These are phyloP conservation scores for Cotesia chilonis DNA, from an alignment of 1,140 invertebrate genomes.

Conservation along the genomic window DNA sequence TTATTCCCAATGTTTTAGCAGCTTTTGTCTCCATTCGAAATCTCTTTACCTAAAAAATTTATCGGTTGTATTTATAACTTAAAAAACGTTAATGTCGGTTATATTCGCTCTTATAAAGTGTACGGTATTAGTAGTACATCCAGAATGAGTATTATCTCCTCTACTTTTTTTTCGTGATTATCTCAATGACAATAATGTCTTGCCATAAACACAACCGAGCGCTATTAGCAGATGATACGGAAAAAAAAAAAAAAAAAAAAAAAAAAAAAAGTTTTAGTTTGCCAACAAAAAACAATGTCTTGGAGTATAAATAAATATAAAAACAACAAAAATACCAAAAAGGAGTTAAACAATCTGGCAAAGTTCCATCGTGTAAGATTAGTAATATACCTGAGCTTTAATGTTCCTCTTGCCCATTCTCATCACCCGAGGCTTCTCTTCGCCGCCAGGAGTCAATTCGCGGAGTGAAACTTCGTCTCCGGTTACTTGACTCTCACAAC, in stretches of 20 bases:
- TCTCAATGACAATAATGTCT: too few species aligned
- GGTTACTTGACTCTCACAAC: conserved; percentile 58
- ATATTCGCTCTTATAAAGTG: too few species aligned
- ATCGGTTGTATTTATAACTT: not conserved
- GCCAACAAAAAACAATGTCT: too few species aligned
- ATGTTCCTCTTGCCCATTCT: conserved; percentile 86
- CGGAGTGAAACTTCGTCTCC: conserved; percentile 57
- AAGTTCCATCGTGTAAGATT: conserved; percentile 13
- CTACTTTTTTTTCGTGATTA: not conserved
- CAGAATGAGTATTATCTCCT: not conserved
- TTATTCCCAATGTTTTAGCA: conserved; percentile 92
- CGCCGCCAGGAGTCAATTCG: conserved; percentile 55
- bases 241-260: not conserved
- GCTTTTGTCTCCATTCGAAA: conserved; percentile 93
- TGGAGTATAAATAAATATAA: not conserved
- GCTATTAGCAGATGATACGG: not conserved
- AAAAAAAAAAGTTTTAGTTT: too few species aligned
- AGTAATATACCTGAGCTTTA: conserved; percentile 72
- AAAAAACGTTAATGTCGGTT: too few species aligned
- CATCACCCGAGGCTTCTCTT: conserved; percentile 73
- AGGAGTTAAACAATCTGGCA: conserved; percentile 10
- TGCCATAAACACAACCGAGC: not conserved
- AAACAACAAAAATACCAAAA: not conserved
- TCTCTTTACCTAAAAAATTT: conserved; percentile 72
- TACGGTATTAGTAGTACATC: too few species aligned